Percentiles rank a stretch among this genome's conserved stretches.
phyloP scores from a whole-genome alignment of 2,888 invertebrate species.

The Eristalis pertinax region DNA sequence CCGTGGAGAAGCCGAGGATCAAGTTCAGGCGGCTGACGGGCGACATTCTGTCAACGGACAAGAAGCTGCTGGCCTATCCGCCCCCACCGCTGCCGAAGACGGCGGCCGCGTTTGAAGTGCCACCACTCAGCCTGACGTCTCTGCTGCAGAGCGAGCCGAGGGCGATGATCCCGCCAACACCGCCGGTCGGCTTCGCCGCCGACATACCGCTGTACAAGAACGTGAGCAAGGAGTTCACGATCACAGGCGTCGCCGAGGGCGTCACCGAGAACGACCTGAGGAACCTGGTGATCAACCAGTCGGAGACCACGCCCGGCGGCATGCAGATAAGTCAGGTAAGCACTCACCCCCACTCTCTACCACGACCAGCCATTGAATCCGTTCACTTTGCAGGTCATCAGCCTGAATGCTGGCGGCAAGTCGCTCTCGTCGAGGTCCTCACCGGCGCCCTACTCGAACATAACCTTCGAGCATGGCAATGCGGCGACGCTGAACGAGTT shows the following conservation, averaged over 20 bases:
- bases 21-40: constrained; percentile 78
- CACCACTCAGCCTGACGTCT: constrained; percentile 36
- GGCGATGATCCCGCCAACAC: constrained; percentile 65
- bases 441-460: neutral
- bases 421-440: constrained; percentile 15
- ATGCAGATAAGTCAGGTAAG: constrained; percentile 63
- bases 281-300: constrained; percentile 45
- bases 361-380: neutral
- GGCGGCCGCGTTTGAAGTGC: neutral
- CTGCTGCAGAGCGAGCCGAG: constrained; percentile 62
- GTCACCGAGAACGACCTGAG: constrained; percentile 22
- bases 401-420: constrained; percentile 46
- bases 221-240: constrained; percentile 71
- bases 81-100: neutral
- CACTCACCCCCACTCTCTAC: neutral
- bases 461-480: neutral
- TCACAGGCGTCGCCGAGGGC: constrained; percentile 73
- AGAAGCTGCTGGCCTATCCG: constrained; percentile 42
- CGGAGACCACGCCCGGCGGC: constrained; percentile 47
- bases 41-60: constrained; percentile 73
- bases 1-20: constrained; percentile 67
- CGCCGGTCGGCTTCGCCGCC: constrained; percentile 24
- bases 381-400: constrained; percentile 39
- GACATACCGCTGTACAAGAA: constrained; percentile 67
- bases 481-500: neutral